A percentile compares a stretch with the other conserved stretches of the same genome.
These are phyloP conservation scores for Rhinichthys osculus DNA, from an alignment of 2,797 vertebrate species.

Conservation along the genomic window DNA sequence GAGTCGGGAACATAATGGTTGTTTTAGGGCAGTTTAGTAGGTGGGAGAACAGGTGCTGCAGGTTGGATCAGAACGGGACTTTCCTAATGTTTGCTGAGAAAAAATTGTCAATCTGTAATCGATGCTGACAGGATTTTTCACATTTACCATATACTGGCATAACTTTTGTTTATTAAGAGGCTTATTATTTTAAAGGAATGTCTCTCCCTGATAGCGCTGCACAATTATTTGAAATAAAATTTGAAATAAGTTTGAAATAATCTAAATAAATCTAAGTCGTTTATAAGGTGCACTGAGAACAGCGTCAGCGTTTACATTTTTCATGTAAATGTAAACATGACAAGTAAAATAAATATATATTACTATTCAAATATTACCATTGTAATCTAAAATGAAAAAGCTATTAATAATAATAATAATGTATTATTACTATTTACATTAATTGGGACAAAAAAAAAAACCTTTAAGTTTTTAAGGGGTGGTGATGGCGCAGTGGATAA, in stretches of 20 bases:
- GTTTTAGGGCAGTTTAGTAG: neutral
- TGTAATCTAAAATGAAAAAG: neutral
- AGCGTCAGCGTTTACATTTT: neutral
- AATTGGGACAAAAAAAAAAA: neutral
- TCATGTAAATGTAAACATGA: neutral
- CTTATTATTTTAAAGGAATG: neutral
- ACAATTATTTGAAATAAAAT: neutral
- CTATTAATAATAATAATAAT: neutral
- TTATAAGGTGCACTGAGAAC: neutral
- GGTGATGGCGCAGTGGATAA: too few species aligned
- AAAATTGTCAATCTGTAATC: neutral
- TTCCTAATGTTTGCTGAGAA: neutral
- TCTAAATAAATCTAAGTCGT: neutral
- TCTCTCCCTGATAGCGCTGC: neutral
- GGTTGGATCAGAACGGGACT: neutral
- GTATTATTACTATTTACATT: neutral
- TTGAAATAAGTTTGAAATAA: neutral
- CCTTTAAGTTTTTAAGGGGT: too few species aligned
- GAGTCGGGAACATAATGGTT: neutral
- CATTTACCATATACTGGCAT: neutral
- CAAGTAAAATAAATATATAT: too few species aligned
- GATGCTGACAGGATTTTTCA: neutral
- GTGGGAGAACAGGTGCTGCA: conserved; percentile 20
- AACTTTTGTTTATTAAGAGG: neutral
- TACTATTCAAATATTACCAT: neutral